These are phyloP conservation scores for Agrilus planipennis DNA, from an alignment of 1,140 invertebrate species.

Conservation along the genomic window DNA sequence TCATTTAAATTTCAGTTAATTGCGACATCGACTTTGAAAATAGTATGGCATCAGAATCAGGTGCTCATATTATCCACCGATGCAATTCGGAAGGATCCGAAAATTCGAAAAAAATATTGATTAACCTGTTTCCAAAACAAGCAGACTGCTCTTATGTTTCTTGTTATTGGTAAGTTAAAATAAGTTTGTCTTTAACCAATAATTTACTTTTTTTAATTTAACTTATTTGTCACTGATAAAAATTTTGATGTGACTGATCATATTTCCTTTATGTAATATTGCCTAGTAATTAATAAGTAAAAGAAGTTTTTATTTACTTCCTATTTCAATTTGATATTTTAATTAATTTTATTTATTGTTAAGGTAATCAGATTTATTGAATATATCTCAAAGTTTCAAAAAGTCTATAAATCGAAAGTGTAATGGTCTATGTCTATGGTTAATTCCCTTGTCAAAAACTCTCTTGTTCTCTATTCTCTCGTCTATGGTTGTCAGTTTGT, in stretches of 20 bases:
- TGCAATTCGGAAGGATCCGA: conserved; percentile 17
- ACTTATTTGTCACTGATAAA: conserved; percentile 1
- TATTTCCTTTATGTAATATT: conserved; percentile 1
- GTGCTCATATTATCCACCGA: conserved; percentile 14
- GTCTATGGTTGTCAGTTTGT: no score
- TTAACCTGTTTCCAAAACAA: conserved; percentile 44
- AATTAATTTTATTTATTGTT: no score
- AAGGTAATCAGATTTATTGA: no score
- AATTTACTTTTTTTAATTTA: conserved; percentile 5
- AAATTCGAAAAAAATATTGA: conserved; percentile 22
- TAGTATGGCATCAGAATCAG: conserved; percentile 11
- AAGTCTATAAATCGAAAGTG: no score
- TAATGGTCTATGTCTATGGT: no score
- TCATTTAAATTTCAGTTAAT: no score
- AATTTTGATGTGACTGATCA: not conserved
- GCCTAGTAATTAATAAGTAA: no score
- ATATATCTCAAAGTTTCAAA: no score
- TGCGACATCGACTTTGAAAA: no score
- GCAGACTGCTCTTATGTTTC: conserved; percentile 55
- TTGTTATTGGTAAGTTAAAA: conserved; percentile 49
- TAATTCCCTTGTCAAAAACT: no score
- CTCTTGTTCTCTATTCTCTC: no score
- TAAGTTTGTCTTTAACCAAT: not conserved
- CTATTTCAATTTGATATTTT: no score
- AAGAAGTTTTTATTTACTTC: not conserved